Conservation (phyloP, 2,113 vertebrate genomes). For the Xenus cinereus region DNA sequence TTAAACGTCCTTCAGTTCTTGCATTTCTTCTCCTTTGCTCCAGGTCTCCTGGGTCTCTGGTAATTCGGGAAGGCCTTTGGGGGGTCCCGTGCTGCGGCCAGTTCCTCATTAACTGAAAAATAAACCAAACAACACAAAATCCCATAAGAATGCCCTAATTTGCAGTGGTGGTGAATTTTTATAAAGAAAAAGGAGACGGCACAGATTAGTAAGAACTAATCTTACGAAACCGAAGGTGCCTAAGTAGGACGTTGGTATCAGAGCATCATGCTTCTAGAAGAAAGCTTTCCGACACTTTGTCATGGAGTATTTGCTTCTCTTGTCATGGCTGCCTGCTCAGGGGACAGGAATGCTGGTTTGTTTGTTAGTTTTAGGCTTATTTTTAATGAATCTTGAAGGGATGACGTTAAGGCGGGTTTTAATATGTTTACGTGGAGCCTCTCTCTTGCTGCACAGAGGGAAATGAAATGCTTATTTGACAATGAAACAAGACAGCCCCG, state of each 20-base stretch:
- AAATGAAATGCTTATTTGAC: neutral
- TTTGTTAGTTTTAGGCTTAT: neutral
- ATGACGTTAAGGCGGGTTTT: neutral
- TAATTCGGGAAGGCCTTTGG: neutral
- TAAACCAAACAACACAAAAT: neutral
- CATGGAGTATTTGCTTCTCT: neutral
- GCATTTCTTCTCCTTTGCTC: neutral
- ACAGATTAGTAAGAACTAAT: neutral
- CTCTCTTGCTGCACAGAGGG: neutral
- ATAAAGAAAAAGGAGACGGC: neutral
- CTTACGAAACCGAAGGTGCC: neutral
- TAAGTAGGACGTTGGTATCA: neutral
- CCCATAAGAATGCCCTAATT: neutral
- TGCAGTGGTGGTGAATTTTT: neutral
- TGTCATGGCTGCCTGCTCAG: neutral
- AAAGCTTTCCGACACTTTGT: neutral
- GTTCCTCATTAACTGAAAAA: constrained; percentile 77
- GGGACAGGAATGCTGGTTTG: neutral
- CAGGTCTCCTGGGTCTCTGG: neutral
- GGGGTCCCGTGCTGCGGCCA: neutral
- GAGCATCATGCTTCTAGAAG: neutral
- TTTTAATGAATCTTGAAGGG: neutral
- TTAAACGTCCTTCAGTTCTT: neutral
- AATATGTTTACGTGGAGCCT: neutral
- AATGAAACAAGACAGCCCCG: neutral